Conservation (phyloP, 2,888 invertebrate species). For the Scrobipalpa costella region DNA sequence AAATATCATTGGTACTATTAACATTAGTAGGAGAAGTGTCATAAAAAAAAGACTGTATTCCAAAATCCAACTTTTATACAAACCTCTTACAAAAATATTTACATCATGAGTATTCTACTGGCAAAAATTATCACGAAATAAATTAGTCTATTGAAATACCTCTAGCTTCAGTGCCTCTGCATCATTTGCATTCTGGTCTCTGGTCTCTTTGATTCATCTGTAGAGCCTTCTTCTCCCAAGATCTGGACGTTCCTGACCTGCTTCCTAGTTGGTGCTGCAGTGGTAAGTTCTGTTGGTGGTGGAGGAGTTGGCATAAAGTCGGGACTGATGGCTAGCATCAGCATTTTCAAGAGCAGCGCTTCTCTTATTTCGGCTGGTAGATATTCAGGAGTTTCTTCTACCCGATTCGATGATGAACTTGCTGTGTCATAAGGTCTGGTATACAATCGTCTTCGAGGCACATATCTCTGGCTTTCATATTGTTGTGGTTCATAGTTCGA, state of each 20-base stretch:
- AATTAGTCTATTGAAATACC: conserved; percentile 47
- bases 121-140: conserved; percentile 41
- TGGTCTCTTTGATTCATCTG: conserved; percentile 57
- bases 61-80: conserved; percentile 43
- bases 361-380: conserved; percentile 86
- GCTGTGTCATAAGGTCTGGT: conserved; percentile 67
- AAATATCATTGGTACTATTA: background rate
- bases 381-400: conserved; percentile 80
- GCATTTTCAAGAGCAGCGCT: conserved; percentile 86
- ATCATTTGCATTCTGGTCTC: conserved; percentile 39
- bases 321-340: conserved; percentile 86
- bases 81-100: conserved; percentile 59
- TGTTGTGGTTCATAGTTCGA: conserved; percentile 61
- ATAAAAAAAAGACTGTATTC: conserved; percentile 34
- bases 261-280: conserved; percentile 76
- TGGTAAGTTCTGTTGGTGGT: conserved; percentile 70
- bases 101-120: conserved; percentile 61
- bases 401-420: conserved; percentile 64
- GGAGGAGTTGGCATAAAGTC: conserved; percentile 73
- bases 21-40: too few species aligned
- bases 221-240: conserved; percentile 82
- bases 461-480: conserved; percentile 73
- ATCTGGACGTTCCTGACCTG: conserved; percentile 87
- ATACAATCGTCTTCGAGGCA: conserved; percentile 66
- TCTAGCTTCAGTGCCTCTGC: conserved; percentile 49